Percentiles rank a stretch among this genome's conserved stretches.
Conservation (phyloP, 2,113 vertebrate species). For the Emydocephalus ijimae region DNA sequence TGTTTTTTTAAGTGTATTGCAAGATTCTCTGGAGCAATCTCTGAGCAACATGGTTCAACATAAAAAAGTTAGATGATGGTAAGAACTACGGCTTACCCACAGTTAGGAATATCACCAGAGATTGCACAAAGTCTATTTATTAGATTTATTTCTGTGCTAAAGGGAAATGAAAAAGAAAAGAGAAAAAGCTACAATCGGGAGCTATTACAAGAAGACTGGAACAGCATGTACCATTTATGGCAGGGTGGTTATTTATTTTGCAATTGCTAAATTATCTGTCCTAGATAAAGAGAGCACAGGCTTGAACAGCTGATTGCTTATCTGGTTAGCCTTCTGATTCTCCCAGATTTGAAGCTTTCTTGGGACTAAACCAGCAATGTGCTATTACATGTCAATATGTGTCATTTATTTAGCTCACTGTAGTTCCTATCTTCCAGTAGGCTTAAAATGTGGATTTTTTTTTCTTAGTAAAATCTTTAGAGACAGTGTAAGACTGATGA, state of each 20-base stretch:
- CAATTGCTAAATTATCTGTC: slow-evolving; percentile 29
- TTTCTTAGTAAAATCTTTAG: slow-evolving; percentile 2
- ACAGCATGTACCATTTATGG: slow-evolving; percentile 33
- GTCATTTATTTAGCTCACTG: slow-evolving; percentile 32
- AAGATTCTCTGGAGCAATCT: not conserved
- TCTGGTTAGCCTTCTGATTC: slow-evolving; percentile 23
- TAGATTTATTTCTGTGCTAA: slow-evolving; percentile 39
- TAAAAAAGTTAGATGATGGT: not conserved
- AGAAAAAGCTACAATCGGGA: not conserved
- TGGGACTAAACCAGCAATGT: slow-evolving; percentile 19
- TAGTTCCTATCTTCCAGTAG: slow-evolving; percentile 10
- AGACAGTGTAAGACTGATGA: not conserved
- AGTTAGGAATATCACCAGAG: not conserved
- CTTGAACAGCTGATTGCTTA: not conserved
- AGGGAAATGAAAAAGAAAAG: slow-evolving; percentile 38
- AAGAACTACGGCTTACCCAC: not conserved
- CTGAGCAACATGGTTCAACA: not conserved
- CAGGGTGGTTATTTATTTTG: not conserved
- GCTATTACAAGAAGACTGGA: slow-evolving; percentile 12
- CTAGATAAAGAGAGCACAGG: not conserved
- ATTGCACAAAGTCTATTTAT: slow-evolving; percentile 32
- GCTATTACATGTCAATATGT: slow-evolving; percentile 12
- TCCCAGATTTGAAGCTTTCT: not conserved
- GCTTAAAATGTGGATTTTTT: slow-evolving; percentile 12
- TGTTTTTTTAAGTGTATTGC: not conserved